A percentile compares a stretch with the other conserved stretches of the same genome.
Conservation (phyloP, 1,140 invertebrate genomes). For the Olivierus martensii region DNA sequence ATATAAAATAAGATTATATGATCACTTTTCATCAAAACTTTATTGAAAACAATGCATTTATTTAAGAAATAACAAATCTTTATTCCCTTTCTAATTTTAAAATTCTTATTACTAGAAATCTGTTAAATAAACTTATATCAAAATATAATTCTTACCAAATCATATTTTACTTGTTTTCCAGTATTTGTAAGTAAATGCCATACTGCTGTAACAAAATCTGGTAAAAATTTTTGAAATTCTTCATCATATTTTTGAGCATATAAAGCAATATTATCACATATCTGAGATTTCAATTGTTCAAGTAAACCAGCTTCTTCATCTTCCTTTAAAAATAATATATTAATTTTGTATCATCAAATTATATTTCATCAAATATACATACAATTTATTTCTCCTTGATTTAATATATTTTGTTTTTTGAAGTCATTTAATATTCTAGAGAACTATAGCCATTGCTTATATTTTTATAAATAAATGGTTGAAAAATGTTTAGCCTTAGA, state of each 20-base stretch:
- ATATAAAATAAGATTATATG: too few species aligned
- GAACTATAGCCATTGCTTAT: too few species aligned
- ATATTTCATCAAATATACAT: too few species aligned
- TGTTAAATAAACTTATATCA: not conserved
- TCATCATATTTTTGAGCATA: slow-evolving; percentile 98
- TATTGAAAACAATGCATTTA: not conserved
- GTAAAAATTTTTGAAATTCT: slow-evolving; percentile 78
- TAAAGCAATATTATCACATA: slow-evolving; percentile 86
- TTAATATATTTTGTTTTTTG: too few species aligned
- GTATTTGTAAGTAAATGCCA: slow-evolving; percentile 81
- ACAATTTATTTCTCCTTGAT: too few species aligned
- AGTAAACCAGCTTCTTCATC: slow-evolving; percentile 79
- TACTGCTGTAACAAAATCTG: slow-evolving; percentile 77
- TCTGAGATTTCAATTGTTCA: slow-evolving; percentile 83
- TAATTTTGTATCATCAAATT: too few species aligned
- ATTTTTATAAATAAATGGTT: too few species aligned
- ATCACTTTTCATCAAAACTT: too few species aligned
- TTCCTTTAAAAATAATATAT: slow-evolving; percentile 43
- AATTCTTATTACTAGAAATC: not conserved
- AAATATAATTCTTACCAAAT: slow-evolving; percentile 47
- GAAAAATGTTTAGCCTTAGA: too few species aligned
- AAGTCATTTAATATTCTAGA: too few species aligned
- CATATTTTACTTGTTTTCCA: slow-evolving; percentile 75
- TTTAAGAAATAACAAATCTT: not conserved
- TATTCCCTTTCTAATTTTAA: not conserved